phyloP scores from a whole-genome alignment of 2,113 vertebrate species.

The Coryphaenoides rupestris region DNA sequence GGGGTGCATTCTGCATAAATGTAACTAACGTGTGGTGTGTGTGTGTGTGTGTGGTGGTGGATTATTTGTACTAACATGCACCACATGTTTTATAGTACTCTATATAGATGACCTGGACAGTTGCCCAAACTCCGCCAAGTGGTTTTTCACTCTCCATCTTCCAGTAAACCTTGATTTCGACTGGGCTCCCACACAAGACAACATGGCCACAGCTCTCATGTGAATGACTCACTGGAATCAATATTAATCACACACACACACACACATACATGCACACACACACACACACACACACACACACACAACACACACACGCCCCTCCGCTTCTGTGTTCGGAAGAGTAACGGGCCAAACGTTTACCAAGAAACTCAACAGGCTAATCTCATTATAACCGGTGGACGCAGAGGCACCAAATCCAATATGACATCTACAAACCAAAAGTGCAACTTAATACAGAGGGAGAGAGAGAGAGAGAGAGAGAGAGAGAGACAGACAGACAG shows the following conservation, averaged over 20 bases:
- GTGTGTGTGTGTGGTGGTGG: conserved; percentile 5
- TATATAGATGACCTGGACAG: conserved; percentile 25
- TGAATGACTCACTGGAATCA: conserved; percentile 29
- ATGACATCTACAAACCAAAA: too few species aligned
- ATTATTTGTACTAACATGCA: conserved; percentile 1
- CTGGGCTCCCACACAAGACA: too few species aligned
- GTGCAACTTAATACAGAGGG: too few species aligned
- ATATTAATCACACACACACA: conserved; percentile 22
- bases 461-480: too few species aligned
- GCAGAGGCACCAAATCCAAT: too few species aligned
- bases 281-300: too few species aligned
- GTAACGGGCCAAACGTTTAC: conserved; percentile 17
- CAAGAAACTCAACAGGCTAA: neutral
- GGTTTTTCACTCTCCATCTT: conserved; percentile 43
- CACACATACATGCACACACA: too few species aligned
- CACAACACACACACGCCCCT: neutral
- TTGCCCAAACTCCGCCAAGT: conserved; percentile 25
- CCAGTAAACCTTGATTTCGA: too few species aligned
- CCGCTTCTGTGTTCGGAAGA: conserved; percentile 6
- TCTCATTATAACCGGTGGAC: neutral
- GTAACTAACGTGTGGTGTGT: conserved; percentile 13
- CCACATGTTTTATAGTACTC: conserved; percentile 3
- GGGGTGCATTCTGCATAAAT: neutral
- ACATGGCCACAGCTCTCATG: conserved; percentile 30
- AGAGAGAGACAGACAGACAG: too few species aligned